These are phyloP conservation scores for Archaeoteleia sp. DNA, from an alignment of 2,888 invertebrate species.

Conservation along the genomic window DNA sequence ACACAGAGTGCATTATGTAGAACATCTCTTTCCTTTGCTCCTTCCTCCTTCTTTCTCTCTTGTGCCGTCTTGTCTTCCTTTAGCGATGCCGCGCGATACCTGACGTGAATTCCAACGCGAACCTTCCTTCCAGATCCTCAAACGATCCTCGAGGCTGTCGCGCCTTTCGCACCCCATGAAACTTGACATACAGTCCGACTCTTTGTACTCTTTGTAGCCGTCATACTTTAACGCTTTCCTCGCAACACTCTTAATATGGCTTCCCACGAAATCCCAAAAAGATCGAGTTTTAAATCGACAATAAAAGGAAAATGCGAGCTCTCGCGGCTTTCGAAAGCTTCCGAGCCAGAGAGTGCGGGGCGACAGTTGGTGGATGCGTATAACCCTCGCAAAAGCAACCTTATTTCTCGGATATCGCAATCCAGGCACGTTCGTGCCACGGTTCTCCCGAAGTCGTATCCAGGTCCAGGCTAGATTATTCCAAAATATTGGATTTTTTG, in stretches of 20 bases:
- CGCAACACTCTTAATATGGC: constrained; percentile 57
- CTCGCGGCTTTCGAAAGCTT: no score
- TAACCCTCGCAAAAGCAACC: constrained; percentile 62
- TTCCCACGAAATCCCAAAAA: constrained; percentile 55
- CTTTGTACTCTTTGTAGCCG: constrained; percentile 30
- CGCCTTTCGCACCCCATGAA: constrained; percentile 46
- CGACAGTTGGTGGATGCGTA: constrained; percentile 73
- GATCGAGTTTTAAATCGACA: constrained; percentile 73
- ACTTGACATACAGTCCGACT: constrained; percentile 33
- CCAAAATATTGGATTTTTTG: constrained; percentile 60
- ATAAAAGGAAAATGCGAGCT: constrained; percentile 72
- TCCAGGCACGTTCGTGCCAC: constrained; percentile 69
- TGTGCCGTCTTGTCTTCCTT: neutral
- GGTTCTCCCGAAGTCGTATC: constrained; percentile 55
- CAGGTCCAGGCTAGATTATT: constrained; percentile 59
- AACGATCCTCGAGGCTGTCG: constrained; percentile 67
- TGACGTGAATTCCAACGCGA: constrained; percentile 67
- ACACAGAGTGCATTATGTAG: constrained; percentile 59
- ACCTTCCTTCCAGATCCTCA: constrained; percentile 55
- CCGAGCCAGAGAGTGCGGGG: constrained; percentile 49
- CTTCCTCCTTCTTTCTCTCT: no score
- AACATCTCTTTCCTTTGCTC: constrained; percentile 9
- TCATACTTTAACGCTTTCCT: constrained; percentile 55
- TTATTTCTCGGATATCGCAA: constrained; percentile 70
- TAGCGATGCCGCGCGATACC: constrained; percentile 57